Percentiles rank a stretch among this genome's conserved stretches.
Conservation (phyloP, 2,888 invertebrate species). For the Macrosiphum euphorbiae region DNA sequence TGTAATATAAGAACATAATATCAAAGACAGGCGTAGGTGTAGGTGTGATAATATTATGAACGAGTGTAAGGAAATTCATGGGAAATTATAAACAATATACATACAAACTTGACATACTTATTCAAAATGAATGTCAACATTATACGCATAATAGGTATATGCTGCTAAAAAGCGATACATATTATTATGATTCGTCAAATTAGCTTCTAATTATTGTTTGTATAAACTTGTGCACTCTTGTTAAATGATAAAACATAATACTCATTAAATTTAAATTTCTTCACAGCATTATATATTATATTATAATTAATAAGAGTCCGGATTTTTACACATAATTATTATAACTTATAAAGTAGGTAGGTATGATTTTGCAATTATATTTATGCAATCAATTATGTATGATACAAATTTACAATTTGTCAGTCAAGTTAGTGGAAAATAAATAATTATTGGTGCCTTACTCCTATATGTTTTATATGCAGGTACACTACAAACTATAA, state of each 20-base stretch:
- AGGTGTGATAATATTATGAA: not conserved
- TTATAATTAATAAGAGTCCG: not conserved
- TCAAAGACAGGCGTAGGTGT: not conserved
- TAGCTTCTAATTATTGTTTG: not conserved
- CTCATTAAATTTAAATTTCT: constrained; percentile 25
- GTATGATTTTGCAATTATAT: constrained; percentile 10
- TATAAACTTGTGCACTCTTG: not conserved
- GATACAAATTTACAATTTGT: constrained; percentile 16
- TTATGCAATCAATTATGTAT: not conserved
- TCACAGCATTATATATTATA: not conserved
- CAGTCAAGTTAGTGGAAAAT: not conserved
- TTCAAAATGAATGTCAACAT: not conserved
- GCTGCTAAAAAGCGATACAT: not conserved
- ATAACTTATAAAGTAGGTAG: not conserved
- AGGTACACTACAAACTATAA: not conserved
- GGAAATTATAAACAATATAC: not conserved
- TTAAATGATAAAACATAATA: not conserved
- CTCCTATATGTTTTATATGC: not conserved
- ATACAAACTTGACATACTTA: not conserved
- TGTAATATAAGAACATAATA: not conserved
- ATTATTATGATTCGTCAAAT: not conserved
- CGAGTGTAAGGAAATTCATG: not conserved
- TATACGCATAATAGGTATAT: not conserved
- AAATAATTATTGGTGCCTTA: not conserved
- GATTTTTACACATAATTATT: not conserved